phyloP scores from a whole-genome alignment of 2,113 vertebrate species.

The Edolisoma coerulescens region DNA sequence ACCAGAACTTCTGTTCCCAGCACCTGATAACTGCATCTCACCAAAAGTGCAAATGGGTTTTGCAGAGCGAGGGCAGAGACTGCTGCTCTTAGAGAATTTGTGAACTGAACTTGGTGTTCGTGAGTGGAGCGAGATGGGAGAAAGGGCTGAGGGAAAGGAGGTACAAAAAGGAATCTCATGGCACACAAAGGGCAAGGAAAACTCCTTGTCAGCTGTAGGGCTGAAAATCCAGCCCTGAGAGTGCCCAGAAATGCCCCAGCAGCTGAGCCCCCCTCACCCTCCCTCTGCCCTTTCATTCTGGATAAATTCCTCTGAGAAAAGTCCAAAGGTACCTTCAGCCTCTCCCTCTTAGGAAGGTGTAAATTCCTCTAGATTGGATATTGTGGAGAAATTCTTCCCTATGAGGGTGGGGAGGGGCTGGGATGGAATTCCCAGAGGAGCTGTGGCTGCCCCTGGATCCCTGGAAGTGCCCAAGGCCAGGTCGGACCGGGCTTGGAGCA shows the following conservation, averaged over 20 bases:
- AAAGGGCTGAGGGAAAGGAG: background rate
- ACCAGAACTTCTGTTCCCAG: background rate
- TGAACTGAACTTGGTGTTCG: background rate
- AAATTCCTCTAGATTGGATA: background rate
- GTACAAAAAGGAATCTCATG: background rate
- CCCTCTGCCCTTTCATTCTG: background rate
- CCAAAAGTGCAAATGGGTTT: fast-evolving
- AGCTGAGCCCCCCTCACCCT: background rate
- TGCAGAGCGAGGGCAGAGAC: background rate
- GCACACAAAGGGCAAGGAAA: background rate
- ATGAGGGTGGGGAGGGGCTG: background rate
- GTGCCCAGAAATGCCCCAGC: background rate
- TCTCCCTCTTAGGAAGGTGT: background rate
- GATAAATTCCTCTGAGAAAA: background rate
- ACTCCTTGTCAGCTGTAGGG: background rate
- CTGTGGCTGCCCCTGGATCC: background rate
- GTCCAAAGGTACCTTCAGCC: background rate
- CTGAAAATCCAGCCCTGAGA: background rate
- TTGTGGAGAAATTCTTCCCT: background rate
- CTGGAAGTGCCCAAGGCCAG: background rate
- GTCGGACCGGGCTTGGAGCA: fast-evolving
- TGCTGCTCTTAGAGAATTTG: too few species aligned
- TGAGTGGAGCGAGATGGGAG: background rate
- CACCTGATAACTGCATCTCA: background rate
- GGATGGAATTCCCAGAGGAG: background rate